Base-by-base conservation (phyloP, 2,888 invertebrate species). In the Stegana nigrithorax region DNA sequence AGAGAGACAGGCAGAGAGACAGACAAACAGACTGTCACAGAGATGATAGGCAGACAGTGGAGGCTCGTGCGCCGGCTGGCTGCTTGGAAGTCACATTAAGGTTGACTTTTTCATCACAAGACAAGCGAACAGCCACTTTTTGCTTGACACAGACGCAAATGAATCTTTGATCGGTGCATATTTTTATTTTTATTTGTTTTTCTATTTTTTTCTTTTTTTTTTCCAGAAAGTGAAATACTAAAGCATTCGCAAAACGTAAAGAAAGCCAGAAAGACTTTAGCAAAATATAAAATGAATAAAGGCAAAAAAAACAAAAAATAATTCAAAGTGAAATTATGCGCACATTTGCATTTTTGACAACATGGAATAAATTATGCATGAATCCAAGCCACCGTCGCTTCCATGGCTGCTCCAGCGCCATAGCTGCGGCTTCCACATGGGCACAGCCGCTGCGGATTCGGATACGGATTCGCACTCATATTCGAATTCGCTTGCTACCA, bases 281-380 rank as follows among this genome's bases (percentile, higher is more conserved):
- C 39, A 39, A 39, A n/a, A 10, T 39, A 39, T 8, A 50, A 50
- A 29, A 8, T 32, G 3, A 53, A 53, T 2, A 53, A 21, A 1
- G 21, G 17, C 39, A 32, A 29, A 14, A 53, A 0, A 32, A 32
- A 32, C 12, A 12, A 19, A 29, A 53, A 50, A 53, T 44, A 61
- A 64, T 69, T 69, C 65, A 62, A 67, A 66, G 58, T 50, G 64
- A 64, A 67, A 64, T 67, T 66, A 69, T 69, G 61, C 63, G 57
- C 36, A 66, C 64, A 60, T 56, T 58, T 42, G 42, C 57, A 42
- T 64, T 60, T 59, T 55, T 63, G 55, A 57, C 53, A 51, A 42
- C 51, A 36, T 47, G 36, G 64, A 64, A 69, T 70, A 73, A 70
- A 73, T 73, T 70, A 70, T 73, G 70, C 68, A 73, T 69, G 69